A percentile compares a stretch with the other conserved stretches of the same genome.
Conservation (phyloP, 2,888 invertebrate genomes). For the Drosophila macrospina region DNA sequence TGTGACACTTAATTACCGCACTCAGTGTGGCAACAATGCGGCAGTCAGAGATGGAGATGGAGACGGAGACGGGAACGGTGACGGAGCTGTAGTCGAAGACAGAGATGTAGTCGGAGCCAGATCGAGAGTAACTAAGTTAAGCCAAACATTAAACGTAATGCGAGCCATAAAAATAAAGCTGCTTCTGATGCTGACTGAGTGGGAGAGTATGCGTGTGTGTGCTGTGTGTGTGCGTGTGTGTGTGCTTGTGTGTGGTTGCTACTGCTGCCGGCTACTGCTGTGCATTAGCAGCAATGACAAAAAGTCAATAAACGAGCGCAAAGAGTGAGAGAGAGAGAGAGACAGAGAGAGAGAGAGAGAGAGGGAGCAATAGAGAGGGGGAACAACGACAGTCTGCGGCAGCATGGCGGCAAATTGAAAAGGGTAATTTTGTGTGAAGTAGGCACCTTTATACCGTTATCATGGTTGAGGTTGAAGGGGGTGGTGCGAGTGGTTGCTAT, state of each 20-base stretch:
- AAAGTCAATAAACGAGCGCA: conserved; percentile 74
- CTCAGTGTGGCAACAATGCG: conserved; percentile 53
- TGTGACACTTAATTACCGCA: conserved; percentile 81
- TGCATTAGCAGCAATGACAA: conserved; percentile 79
- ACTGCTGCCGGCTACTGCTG: conserved; percentile 59
- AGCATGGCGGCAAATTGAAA: conserved; percentile 74
- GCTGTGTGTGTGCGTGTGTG: conserved; percentile 30
- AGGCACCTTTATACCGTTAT: conserved; percentile 69
- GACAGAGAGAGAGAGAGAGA: not conserved
- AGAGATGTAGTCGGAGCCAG: conserved; percentile 16
- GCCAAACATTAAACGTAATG: conserved; percentile 80
- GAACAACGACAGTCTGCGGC: conserved; percentile 7
- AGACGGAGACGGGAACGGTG: too few relatives aligned
- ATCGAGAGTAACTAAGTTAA: conserved; percentile 74
- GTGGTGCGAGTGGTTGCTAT: conserved; percentile 36
- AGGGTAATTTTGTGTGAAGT: conserved; percentile 83
- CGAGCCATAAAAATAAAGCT: conserved; percentile 77
- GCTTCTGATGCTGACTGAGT: conserved; percentile 56
- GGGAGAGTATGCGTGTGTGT: conserved; percentile 16
- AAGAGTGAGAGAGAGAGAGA: not conserved
- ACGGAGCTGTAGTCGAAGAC: conserved; percentile 14
- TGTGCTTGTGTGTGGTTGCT: conserved; percentile 32
- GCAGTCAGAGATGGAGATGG: conserved; percentile 17
- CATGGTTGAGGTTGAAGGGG: conserved; percentile 4
- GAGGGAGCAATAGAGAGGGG: not conserved